Base-by-base conservation (phyloP, 2,888 invertebrate species). In the Sphaeridia pumilis region DNA sequence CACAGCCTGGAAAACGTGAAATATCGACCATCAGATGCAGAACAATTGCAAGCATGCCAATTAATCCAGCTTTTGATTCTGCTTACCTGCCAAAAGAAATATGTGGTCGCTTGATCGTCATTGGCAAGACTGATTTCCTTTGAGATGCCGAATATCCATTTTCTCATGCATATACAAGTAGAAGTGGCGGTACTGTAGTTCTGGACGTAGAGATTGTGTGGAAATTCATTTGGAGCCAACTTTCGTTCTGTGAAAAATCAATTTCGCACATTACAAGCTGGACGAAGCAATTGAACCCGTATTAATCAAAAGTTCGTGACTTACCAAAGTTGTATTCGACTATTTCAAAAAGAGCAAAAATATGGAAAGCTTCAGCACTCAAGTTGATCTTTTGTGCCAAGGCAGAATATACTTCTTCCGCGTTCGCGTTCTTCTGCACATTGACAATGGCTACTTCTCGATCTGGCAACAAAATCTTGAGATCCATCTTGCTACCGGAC, bases 121-220 rank as follows among this genome's bases (percentile, higher is more conserved):
- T 76, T 75, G 62, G 81, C 72, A 35, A 82, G 69, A 64, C 81
- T 79, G 7, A 84, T 71, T 67, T 81, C 80, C 59, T 81, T 80
- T 57, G 76, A 74, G 41, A 84, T 73, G 38, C 81, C 80, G 74
- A 92, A 92, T 56, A 90, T 72, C 90, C 90, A 92, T 71, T 86
- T 84, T 57, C 87, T 78, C 43, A 98, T 75, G 56, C 86, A 80
- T 43, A 98, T 77, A 70, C 97, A 98, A 45, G 92, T 92, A 63
- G 89, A 87, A 34, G 92, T 90, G 31, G 97, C 95, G 12, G 97
- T 97, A 61, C 92, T 92, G 70, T 97, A 98, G 74, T 98, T 98
- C 74, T 97, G 95, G 66, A 98, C 93, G 75, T 98, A 98, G 60
- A 98, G 77, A 67, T 92, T 88, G 74, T 98, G 97, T 0, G 97